Evolutionary conservation across 2,797 vertebrate genomes (phyloP), one percentile per base, ranked within the genome.

Genomic region (Holocentrus rufus): DNA sequence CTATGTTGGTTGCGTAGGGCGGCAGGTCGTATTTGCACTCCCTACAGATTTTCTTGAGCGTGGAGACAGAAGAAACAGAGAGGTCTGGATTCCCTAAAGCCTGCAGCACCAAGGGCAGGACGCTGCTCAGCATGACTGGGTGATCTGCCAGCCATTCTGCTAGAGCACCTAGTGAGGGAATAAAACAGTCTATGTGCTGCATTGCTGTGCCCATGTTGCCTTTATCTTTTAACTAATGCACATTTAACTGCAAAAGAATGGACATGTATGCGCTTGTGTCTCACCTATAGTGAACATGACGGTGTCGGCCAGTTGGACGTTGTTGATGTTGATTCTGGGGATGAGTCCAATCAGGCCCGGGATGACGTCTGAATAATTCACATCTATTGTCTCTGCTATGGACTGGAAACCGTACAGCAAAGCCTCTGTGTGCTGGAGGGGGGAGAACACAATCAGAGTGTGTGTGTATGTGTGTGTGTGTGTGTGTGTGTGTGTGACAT

Each of bases 231-330:
- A 47, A 39, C 36, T 25, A n/a, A 53, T 10, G 8, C 20, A 22
- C 50, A 6, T 30, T 27, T 15, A 20, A 58, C 7, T 39, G 7
- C 15, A 55, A 58, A 11, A 10, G 22, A 20, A 14, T 15, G 25
- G 39, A 61, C n/a, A 31, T 4, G 5, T 44, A 14, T 46, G 5
- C 7, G 20, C 15, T 7, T 22, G 22, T 3, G 2, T 61, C 79
- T 85, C 74, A 99, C 98, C 98, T 0, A 99, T 99, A 15, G 98
- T 99, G 91, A 99, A 99, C 97, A 99, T 99, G 87, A 99, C 97
- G 0, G 98, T 99, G 88, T 99, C 97, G 0, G 97, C 98, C 34
- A 99, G 95, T 85, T 99, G 98, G 78, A 99, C 95, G 0, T 99
- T 99, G 94, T 95, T 98, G 93, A 99, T 98, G 93, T 85, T 99